A percentile compares a stretch with the other conserved stretches of the same genome.
Conservation (phyloP, 2,797 vertebrate species). For the Coccyzus lansbergi region DNA sequence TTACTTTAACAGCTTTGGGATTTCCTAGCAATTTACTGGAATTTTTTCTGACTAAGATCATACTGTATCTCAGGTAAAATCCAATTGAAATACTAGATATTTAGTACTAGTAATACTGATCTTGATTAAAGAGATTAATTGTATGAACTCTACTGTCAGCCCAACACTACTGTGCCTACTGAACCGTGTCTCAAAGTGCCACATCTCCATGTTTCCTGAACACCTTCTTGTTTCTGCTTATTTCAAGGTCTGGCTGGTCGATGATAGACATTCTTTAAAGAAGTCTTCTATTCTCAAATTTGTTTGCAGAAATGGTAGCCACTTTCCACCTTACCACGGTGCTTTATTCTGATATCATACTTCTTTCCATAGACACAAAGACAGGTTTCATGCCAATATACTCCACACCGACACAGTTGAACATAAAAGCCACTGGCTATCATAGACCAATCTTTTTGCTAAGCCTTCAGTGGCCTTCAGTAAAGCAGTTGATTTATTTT, state of each 20-base stretch:
- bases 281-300: background rate
- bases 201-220: too few relatives aligned
- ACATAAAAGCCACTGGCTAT: background rate
- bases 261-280: background rate
- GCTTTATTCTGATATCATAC: background rate
- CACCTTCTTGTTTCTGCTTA: background rate
- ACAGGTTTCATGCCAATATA: background rate
- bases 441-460: background rate
- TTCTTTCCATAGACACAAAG: background rate
- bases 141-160: background rate
- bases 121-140: background rate
- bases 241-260: background rate
- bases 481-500: background rate
- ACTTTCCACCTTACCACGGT: background rate
- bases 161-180: too few relatives aligned
- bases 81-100: background rate
- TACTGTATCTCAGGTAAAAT: background rate
- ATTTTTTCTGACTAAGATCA: background rate
- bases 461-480: background rate
- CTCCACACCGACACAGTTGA: background rate
- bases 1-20: background rate
- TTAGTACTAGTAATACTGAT: too few relatives aligned
- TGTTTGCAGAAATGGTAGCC: background rate
- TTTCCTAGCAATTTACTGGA: background rate
- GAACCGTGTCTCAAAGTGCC: too few relatives aligned